phyloP scores from a whole-genome alignment of 2,113 vertebrate genomes.

The Campylomormyrus tamandua region DNA sequence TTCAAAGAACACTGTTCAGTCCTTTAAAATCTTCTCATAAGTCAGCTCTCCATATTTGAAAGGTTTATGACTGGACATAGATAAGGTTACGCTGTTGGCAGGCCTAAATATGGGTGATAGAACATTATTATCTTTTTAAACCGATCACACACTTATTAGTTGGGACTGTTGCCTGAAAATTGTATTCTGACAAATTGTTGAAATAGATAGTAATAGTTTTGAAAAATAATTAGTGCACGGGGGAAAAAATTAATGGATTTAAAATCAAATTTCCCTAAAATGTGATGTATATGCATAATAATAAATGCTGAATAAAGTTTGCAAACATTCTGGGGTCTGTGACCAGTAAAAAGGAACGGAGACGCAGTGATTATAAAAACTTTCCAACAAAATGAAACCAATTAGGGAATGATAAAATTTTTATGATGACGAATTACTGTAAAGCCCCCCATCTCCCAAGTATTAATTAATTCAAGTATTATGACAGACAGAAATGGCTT shows the following conservation, averaged over 20 bases:
- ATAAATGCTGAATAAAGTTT: background rate
- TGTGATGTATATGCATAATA: background rate
- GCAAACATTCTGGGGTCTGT: background rate
- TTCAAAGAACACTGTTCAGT: background rate
- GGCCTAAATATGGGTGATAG: background rate
- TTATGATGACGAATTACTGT: background rate
- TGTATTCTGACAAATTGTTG: background rate
- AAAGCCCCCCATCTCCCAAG: background rate
- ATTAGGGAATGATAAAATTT: background rate
- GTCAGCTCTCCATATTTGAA: background rate
- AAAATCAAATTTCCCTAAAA: background rate
- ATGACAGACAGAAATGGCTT: background rate
- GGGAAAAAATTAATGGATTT: background rate
- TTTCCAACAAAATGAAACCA: background rate
- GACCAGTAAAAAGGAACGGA: background rate
- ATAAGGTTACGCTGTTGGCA: background rate
- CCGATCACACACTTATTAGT: background rate
- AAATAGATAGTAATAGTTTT: background rate
- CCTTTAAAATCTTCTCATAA: background rate
- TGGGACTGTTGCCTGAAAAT: background rate
- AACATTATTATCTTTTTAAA: background rate
- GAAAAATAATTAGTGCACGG: background rate
- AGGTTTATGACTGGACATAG: background rate
- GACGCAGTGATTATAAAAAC: background rate
- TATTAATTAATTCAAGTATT: constrained; percentile 10